These are phyloP conservation scores for Triplophysa siluroides DNA, from an alignment of 2,113 vertebrate species.

Conservation along the genomic window DNA sequence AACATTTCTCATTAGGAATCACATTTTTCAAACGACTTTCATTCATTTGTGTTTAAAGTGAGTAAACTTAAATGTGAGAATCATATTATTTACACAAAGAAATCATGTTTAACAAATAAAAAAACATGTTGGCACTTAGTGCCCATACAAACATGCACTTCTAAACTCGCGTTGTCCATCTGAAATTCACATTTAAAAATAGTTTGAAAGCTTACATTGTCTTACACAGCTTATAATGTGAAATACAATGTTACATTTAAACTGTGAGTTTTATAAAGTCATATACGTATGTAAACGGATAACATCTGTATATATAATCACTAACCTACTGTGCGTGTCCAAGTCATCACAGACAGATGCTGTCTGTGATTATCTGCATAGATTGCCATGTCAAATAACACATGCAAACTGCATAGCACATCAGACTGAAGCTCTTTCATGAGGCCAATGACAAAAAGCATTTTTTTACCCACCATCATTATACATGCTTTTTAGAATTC, in stretches of 20 bases:
- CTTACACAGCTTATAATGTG: not conserved
- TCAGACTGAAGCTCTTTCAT: not conserved
- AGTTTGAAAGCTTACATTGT: not conserved
- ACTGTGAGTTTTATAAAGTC: not conserved
- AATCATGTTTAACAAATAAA: not conserved
- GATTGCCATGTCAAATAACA: conserved; percentile 4
- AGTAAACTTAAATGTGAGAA: not conserved
- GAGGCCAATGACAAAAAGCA: no score
- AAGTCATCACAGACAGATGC: conserved; percentile 2
- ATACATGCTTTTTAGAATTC: not conserved
- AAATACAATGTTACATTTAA: not conserved
- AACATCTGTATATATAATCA: not conserved
- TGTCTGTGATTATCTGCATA: conserved; percentile 24
- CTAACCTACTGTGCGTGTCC: not conserved
- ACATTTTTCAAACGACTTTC: not conserved
- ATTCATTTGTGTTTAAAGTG: not conserved
- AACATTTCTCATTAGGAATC: not conserved
- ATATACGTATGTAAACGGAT: not conserved
- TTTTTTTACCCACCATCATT: not conserved
- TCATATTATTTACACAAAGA: not conserved
- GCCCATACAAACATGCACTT: not conserved
- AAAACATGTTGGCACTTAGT: conserved; percentile 7
- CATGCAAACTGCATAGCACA: conserved; percentile 29
- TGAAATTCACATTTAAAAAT: conserved; percentile 11
- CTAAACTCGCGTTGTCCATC: not conserved